Conservation (phyloP, 2,797 vertebrate species). For the Stomatorhinus walkeri region DNA sequence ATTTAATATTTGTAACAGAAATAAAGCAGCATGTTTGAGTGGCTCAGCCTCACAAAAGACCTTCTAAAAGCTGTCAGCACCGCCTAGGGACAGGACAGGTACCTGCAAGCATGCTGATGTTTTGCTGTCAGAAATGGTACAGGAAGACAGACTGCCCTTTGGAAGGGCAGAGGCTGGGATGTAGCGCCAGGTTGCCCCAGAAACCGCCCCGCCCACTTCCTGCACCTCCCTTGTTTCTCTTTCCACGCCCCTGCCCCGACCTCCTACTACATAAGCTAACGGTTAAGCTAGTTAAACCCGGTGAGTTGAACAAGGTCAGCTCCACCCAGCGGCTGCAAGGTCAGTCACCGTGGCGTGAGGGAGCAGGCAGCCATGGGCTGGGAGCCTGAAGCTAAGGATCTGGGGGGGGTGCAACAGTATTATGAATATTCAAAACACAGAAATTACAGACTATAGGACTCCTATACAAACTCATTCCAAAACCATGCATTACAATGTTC, state of each 20-base stretch:
- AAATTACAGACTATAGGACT: not conserved
- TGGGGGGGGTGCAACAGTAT: not conserved
- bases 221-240: not conserved
- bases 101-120: not conserved
- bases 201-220: not conserved
- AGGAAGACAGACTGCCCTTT: not conserved
- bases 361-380: not conserved
- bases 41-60: not conserved
- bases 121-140: not conserved
- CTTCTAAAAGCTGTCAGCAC: not conserved
- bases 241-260: not conserved
- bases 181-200: not conserved
- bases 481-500: not conserved
- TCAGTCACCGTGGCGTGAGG: not conserved
- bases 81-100: not conserved
- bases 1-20: conserved; percentile 5
- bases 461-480: not conserved
- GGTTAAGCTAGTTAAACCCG: not conserved
- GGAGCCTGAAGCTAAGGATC: not conserved
- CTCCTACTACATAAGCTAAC: not conserved
- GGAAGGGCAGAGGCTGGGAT: not conserved
- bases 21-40: not conserved
- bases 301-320: not conserved
- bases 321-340: not conserved
- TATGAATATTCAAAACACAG: not conserved